These are phyloP conservation scores for Siniperca obscura DNA, from an alignment of 2,797 vertebrate species.

Conservation along the genomic window DNA sequence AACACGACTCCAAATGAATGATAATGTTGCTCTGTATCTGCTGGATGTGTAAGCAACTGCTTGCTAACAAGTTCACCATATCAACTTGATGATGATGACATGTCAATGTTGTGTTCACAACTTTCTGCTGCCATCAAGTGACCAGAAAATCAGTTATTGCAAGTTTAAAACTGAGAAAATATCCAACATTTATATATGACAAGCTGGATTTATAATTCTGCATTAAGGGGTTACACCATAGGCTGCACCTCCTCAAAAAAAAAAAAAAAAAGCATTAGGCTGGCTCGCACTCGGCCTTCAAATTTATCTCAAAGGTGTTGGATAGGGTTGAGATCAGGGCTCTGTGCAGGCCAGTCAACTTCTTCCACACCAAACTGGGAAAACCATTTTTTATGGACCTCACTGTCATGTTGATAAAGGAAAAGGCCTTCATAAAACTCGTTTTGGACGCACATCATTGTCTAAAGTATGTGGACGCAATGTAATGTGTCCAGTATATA, in stretches of 20 bases:
- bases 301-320: conserved; percentile 24
- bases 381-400: conserved; percentile 25
- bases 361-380: conserved; percentile 8
- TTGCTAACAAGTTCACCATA: too few species aligned
- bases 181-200: not conserved
- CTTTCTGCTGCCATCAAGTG: too few species aligned
- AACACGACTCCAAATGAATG: too few species aligned
- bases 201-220: not conserved
- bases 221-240: not conserved
- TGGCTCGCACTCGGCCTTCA: conserved; percentile 2
- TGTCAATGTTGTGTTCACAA: too few species aligned
- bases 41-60: too few species aligned
- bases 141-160: not conserved
- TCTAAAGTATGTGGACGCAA: too few species aligned
- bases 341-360: too few species aligned
- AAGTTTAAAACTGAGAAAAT: too few species aligned
- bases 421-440: not conserved
- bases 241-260: not conserved
- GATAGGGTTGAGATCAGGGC: conserved; percentile 5
- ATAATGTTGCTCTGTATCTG: too few species aligned
- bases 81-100: conserved; percentile 19
- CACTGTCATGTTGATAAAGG: not conserved
- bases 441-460: not conserved
- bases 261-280: too few species aligned
- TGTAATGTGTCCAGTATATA: not conserved